phyloP scores from a whole-genome alignment of 2,113 vertebrate species.

The Chelonoidis abingdonii region DNA sequence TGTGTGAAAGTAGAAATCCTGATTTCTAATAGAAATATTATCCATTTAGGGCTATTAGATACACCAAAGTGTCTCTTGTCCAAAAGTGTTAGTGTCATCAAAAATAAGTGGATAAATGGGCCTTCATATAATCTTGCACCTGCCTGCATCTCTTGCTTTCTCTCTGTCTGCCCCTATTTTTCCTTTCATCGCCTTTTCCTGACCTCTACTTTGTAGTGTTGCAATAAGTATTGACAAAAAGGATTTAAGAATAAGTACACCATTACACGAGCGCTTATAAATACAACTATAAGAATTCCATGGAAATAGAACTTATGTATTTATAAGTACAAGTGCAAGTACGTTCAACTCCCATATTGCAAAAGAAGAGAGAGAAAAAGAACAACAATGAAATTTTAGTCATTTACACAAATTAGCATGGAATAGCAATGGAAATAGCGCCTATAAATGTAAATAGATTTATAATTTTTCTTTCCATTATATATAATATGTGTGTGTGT shows the following conservation, averaged over 20 bases:
- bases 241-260: not conserved
- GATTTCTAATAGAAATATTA: not conserved
- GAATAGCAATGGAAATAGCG: not conserved
- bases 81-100: not conserved
- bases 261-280: not conserved
- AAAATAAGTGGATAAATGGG: not conserved
- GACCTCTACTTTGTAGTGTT: not conserved
- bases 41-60: rapidly evolving
- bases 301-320: not conserved
- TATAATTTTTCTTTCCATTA: too few relatives aligned
- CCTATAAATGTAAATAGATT: too few relatives aligned
- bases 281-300: not conserved
- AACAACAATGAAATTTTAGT: not conserved
- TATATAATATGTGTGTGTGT: too few relatives aligned
- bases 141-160: not conserved
- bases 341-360: not conserved
- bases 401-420: not conserved
- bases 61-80: rapidly evolving
- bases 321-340: not conserved
- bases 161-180: not conserved
- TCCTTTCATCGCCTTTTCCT: rapidly evolving
- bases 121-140: not conserved
- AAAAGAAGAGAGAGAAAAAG: not conserved
- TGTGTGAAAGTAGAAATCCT: not conserved
- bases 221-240: not conserved